phyloP scores from a whole-genome alignment of 2,888 invertebrate genomes.

The Xiphydria camelus region DNA sequence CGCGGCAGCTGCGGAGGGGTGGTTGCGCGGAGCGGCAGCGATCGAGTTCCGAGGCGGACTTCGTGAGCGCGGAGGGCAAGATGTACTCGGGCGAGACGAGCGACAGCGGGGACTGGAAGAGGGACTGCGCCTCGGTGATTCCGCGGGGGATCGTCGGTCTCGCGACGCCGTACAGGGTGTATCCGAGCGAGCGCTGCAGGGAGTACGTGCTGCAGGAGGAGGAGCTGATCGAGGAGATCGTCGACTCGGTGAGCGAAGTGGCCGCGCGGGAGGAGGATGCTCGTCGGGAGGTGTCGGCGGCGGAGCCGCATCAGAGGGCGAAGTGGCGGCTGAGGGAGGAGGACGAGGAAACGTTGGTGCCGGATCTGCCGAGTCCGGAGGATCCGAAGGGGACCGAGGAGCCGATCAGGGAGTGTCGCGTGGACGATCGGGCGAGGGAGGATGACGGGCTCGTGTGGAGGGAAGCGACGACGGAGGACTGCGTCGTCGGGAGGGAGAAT shows the following conservation, averaged over 20 bases:
- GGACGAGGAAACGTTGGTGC: conserved; percentile 36
- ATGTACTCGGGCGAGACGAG: conserved; percentile 13
- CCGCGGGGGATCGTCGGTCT: conserved; percentile 48
- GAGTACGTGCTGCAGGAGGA: conserved; percentile 44
- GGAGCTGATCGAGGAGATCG: conserved; percentile 35
- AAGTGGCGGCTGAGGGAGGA: conserved; percentile 44
- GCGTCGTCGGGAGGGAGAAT: conserved; percentile 8
- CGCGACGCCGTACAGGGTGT: conserved; percentile 45
- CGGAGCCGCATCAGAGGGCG: conserved; percentile 27
- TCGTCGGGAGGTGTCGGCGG: conserved; percentile 4
- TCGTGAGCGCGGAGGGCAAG: conserved; percentile 4
- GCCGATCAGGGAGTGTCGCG: conserved; percentile 5
- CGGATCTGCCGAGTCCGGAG: conserved; percentile 27
- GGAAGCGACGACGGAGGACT: conserved; percentile 10
- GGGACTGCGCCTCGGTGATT: conserved; percentile 18
- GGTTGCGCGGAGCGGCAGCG: background rate
- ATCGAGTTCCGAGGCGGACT: conserved; percentile 11
- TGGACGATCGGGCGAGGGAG: conserved; percentile 15
- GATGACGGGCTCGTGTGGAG: conserved; percentile 14
- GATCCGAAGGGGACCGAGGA: background rate
- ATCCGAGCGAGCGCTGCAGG: conserved; percentile 37
- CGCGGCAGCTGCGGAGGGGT: conserved; percentile 22
- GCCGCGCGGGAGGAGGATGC: conserved; percentile 16
- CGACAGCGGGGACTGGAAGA: conserved; percentile 17
- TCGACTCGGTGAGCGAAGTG: conserved; percentile 32